Conservation (phyloP, 2,113 vertebrate genomes). For the Atherinomorus stipes region DNA sequence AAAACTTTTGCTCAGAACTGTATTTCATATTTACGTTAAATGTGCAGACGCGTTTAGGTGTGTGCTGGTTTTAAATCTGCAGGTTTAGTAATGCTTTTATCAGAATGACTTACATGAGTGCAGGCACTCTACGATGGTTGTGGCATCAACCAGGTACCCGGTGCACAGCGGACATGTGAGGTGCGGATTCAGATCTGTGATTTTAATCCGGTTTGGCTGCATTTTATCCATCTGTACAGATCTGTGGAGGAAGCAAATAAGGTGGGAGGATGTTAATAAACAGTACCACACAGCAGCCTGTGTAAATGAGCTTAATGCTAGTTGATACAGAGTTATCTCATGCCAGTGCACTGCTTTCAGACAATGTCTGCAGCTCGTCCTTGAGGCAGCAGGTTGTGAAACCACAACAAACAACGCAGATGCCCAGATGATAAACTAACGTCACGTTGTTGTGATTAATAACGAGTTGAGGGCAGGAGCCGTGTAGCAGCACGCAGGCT, state of each 20-base stretch:
- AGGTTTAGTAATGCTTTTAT: conserved; percentile 2
- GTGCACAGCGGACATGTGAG: conserved; percentile 88
- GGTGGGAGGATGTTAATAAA: conserved; percentile 6
- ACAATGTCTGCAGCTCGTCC: conserved; percentile 70
- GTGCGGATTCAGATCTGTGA: conserved; percentile 83
- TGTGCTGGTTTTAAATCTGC: not conserved
- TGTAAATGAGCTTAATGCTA: not conserved
- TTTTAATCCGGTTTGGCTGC: conserved; percentile 84
- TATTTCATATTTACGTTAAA: no score
- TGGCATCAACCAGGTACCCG: conserved; percentile 94
- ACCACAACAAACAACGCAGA: conserved; percentile 54
- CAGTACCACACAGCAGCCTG: not conserved
- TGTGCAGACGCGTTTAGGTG: no score
- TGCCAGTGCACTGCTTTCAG: conserved; percentile 1
- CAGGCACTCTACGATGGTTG: conserved; percentile 95
- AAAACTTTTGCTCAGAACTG: no score
- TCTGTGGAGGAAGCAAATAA: conserved; percentile 56
- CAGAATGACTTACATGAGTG: conserved; percentile 90
- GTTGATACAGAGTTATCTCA: conserved; percentile 6
- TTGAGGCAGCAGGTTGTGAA: conserved; percentile 50
- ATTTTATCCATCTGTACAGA: conserved; percentile 81
- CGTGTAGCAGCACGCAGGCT: conserved; percentile 33
- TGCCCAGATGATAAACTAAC: not conserved
- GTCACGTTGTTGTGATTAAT: conserved; percentile 10
- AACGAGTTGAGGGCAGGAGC: conserved; percentile 5